Evolutionary conservation across 2,797 vertebrate species (phyloP), one percentile per base, ranked within the genome.

Genomic region (Poecilia picta): DNA sequence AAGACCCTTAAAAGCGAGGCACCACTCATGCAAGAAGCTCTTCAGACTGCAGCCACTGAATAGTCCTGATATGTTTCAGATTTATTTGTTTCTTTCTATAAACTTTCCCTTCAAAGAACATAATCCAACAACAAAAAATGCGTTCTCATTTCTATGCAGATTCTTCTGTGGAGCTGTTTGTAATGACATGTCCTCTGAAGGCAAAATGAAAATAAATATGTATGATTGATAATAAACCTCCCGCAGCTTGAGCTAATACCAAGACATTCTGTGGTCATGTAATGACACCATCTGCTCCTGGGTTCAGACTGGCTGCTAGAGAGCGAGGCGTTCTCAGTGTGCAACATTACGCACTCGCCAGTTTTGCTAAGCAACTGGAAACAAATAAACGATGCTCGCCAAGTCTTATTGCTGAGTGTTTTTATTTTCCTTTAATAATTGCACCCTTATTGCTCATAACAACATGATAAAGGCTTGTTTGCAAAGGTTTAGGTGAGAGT

Each of bases 271-370:
- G 92, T 82, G 88, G 85, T 89, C 89, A 89, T 86, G 88, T 87
- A 90, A 91, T 87, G 89, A 93, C 79, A 91, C 93, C 94, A 95
- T 95, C 94, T 95, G 94, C 83, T 93, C 88, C 46, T 81, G 73
- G 57, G 80, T 86, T 86, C 78, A 82, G 78, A 76, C 74, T 81
- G 76, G 70, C 80, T 83, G 80, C 75, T 74, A 77, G 68, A 79
- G 80, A 73, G 39, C 68, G 57, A 87, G 81, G 75, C 70, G 33
- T 85, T 75, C 71, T 89, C 79, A 81, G 62, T 77, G 77, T 77
- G 83, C 85, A 83, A 76, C 80, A 83, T 25, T 39, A 78, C 77
- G 72, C 70, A 43, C 79, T 77, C 12, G 1, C 88, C 91, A 84
- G 91, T 90, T 90, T 78, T 89, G 74, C 81, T 74, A 72, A 85